Conservation (phyloP, 2,113 vertebrate species). For the Cyanoramphus novaezelandiae region DNA sequence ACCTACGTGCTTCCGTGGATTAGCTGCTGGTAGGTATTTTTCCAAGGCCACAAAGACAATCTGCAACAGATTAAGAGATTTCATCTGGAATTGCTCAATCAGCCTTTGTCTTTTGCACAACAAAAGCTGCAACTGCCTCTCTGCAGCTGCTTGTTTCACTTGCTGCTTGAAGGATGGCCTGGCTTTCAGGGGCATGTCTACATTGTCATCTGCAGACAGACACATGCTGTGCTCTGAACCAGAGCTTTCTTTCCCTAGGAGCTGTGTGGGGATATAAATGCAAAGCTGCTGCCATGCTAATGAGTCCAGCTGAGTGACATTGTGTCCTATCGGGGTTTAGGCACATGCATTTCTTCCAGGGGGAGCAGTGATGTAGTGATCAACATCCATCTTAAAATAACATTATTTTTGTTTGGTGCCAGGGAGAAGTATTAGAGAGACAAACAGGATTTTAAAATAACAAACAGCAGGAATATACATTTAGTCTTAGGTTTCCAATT, state of each 20-base stretch:
- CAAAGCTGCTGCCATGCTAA: slow-evolving; percentile 1
- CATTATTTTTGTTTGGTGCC: slow-evolving; percentile 9
- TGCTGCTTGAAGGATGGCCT: neutral
- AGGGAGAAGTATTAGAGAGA: neutral
- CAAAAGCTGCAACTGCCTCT: neutral
- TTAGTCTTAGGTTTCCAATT: slow-evolving; percentile 21
- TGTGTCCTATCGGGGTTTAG: neutral
- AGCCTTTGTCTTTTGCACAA: neutral
- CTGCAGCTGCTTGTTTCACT: neutral
- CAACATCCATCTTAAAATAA: slow-evolving; percentile 33
- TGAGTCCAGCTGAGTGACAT: slow-evolving; percentile 44
- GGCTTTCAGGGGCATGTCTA: neutral
- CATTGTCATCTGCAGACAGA: neutral
- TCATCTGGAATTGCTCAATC: neutral
- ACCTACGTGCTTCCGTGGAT: neutral
- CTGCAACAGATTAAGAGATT: neutral
- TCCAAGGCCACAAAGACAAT: neutral
- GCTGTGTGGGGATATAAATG: neutral
- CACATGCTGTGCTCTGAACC: neutral
- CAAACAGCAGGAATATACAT: neutral
- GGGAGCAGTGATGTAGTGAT: neutral
- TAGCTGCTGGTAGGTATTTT: neutral
- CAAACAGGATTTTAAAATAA: slow-evolving; percentile 32
- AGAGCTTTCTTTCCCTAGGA: neutral
- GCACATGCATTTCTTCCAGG: neutral